Evolutionary conservation across 53 echinoderm and acorn worm genomes (phyloP), one percentile per base, ranked within the genome.

Genomic region (Hippasteria phrygiana): DNA sequence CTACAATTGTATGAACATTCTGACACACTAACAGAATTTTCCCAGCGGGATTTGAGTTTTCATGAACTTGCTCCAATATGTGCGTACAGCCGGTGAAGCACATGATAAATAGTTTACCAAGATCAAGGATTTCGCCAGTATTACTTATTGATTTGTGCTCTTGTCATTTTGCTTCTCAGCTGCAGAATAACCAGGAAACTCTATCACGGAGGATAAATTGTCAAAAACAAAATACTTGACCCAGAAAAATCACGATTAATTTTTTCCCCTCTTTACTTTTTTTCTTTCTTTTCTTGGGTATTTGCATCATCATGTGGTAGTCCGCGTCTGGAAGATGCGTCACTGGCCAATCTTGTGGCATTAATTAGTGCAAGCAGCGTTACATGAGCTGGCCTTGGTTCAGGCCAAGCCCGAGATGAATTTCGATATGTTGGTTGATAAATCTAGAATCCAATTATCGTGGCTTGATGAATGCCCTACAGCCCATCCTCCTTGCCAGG

Each of bases 401-500:
- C 28, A 55, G 88, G 88, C 88, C 32, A 87, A 66, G 38, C 62
- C 28, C 74, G 75, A 71, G 54, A 77, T 88, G 88, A 65, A 81
- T 81, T 62, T 62, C 78, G 63, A 70, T 89, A 89, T 89, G 55
- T 89, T 69, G 89, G 89, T 88, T 89, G 89, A 89, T 89, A 78
- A 78, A 89, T 89, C 78, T 79, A 79, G 78, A 79, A 69, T 89
- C 78, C 89, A 89, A 89, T 89, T 89, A 89, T 69, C 79, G 70
- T 67, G 48, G 69, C 55, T 62, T 89, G 89, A 89, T 89, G 89
- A 89, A 78, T 89, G 80, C 78, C 89, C 89, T 53, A 69, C 36
- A 79, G 78, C 75, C 46, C 42, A 67, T 37, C 70, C 72, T 51
- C 74, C 74, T 74, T 87, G 73, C 79, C 89, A 89, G 89, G 89